A percentile compares a stretch with the other conserved stretches of the same genome.
Conservation (phyloP, 2,113 vertebrate genomes). For the Microtus ochrogaster region DNA sequence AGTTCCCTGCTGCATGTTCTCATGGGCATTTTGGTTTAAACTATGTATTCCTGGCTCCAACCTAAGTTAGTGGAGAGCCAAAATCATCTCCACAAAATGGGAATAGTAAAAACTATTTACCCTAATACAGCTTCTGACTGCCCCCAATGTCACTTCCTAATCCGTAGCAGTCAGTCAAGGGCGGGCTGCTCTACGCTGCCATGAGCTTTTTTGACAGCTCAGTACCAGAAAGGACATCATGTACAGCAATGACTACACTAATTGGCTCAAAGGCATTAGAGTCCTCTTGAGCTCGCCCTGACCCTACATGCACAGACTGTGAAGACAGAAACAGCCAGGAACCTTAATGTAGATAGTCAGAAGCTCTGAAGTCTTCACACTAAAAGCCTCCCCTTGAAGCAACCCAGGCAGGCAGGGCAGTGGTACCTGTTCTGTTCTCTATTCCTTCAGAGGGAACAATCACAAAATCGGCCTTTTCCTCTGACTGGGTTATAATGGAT, state of each 20-base stretch:
- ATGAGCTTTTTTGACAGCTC: neutral
- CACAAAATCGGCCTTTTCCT: slow-evolving; percentile 88
- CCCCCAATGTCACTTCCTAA: slow-evolving; percentile 15
- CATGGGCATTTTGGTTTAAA: neutral
- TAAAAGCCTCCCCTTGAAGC: neutral
- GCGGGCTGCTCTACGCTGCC: neutral
- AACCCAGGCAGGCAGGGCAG: neutral
- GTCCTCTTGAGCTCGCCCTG: neutral
- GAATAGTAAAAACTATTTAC: slow-evolving; percentile 24
- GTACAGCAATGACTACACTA: neutral
- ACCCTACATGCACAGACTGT: neutral
- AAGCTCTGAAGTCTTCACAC: slow-evolving; percentile 1
- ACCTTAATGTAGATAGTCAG: neutral
- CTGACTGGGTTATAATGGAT: slow-evolving; percentile 84
- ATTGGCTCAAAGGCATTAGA: neutral
- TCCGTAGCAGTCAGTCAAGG: neutral
- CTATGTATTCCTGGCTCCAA: neutral
- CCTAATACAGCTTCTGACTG: slow-evolving; percentile 8
- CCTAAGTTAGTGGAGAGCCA: slow-evolving; percentile 1
- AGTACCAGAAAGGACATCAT: slow-evolving; percentile 6
- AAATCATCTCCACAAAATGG: neutral
- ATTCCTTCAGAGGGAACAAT: slow-evolving; percentile 85
- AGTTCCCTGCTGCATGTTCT: neutral
- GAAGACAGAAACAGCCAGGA: neutral
- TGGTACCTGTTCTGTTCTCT: slow-evolving; percentile 87